Percentiles rank a stretch among this genome's conserved stretches.
phyloP scores from a whole-genome alignment of 2,888 invertebrate species.

The Heliconius erato region DNA sequence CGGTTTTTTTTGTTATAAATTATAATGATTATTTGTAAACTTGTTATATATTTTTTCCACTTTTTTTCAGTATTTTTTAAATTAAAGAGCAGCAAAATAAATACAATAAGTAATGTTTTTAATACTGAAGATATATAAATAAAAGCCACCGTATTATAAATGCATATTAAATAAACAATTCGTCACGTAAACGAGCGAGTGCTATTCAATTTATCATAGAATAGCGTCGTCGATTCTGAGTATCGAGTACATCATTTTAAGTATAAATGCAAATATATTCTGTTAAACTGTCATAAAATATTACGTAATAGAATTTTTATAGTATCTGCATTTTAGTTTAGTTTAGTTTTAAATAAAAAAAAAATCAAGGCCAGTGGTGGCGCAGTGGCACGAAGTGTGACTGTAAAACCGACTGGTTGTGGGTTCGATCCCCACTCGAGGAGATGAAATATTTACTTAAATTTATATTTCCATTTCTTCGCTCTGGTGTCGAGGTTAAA shows the following conservation, averaged over 20 bases:
- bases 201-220: constrained; percentile 22
- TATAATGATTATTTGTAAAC: too few relatives aligned
- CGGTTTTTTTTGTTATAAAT: too few relatives aligned
- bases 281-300: constrained; percentile 13
- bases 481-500: too few relatives aligned
- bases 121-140: background rate
- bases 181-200: constrained; percentile 13
- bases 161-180: constrained; percentile 23
- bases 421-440: too few relatives aligned
- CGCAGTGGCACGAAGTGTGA: too few relatives aligned
- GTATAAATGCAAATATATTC: constrained; percentile 2
- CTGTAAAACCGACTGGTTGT: too few relatives aligned
- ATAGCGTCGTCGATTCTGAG: constrained; percentile 15
- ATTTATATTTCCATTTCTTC: too few relatives aligned
- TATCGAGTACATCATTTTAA: constrained; percentile 22
- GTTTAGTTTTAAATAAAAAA: too few relatives aligned
- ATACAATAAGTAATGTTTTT: background rate
- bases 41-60: too few relatives aligned
- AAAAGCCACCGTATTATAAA: background rate
- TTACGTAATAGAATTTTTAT: background rate
- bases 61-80: background rate
- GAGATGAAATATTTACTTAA: too few relatives aligned
- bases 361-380: too few relatives aligned
- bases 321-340: background rate
- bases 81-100: background rate